Base-by-base conservation (phyloP, 2,797 vertebrate genomes). In the Typhlichthys subterraneus region DNA sequence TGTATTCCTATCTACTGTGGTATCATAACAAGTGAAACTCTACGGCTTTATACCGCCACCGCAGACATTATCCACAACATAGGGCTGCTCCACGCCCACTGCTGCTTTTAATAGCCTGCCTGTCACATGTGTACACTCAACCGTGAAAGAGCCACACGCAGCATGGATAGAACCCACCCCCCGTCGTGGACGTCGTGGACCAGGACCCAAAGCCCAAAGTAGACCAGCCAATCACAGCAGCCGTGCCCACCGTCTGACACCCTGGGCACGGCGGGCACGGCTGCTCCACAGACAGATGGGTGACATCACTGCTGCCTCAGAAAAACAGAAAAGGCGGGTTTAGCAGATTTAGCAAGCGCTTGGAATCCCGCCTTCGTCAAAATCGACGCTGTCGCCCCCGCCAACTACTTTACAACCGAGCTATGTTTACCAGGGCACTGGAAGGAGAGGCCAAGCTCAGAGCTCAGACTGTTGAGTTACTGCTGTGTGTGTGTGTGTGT, bases 301-400 rank as follows among this genome's bases (percentile, higher is more conserved):
- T 90, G 89, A 92, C 90, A 88, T 91, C 91, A 89, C 76, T 7
- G 50, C 59, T 61, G 67, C 79, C 75, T 75, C 73, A 74, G 61
- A 83, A 63, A 82, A 85, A 82, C 82, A 85, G 59, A 72, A 74
- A 69, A 62, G 73, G 46, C 72, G 66, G 68, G 70, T 86, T 87
- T 83, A 83, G 86, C 61, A 19, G 23, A 23, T 23, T 23, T 23
- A 23, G 23, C 23, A 23, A 23, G 48, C 33, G 12, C 19, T 69
- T 77, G 89, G 85, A 91, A 88, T 87, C 89, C 90, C 88, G 75
- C 81, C 87, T 78, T 74, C 68, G 60, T 69, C 63, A 65, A 65
- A 73, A 46, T 57, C 57, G 62, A 47, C 48, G 65, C 82, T 79
- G 63, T 76, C 78, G 76, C 76, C 73, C 66, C 79, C 76, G 73